Evolutionary conservation across 2,113 vertebrate genomes (phyloP).

Genomic region (Chrysochloris asiatica): DNA sequence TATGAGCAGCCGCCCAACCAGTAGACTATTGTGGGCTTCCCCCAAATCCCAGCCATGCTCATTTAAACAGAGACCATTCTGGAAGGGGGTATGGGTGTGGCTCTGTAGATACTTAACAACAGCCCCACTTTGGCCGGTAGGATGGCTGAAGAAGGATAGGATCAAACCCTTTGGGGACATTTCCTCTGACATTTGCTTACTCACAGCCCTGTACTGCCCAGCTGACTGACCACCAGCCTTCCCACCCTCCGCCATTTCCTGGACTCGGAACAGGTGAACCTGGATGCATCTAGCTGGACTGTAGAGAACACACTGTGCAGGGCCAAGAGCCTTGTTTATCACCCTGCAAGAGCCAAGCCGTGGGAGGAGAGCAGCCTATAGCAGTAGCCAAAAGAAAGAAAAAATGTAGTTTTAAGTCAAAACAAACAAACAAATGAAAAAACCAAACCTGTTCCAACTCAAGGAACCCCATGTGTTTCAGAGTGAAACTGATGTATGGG

Average conservation of each 20-base stretch:
- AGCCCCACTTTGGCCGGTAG: no score
- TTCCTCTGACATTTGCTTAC: background rate
- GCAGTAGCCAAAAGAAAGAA: background rate
- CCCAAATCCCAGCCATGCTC: background rate
- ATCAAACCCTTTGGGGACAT: background rate
- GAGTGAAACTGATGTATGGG: background rate
- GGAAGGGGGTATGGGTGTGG: no score
- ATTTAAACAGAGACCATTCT: no score
- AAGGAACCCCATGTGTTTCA: background rate
- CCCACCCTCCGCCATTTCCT: background rate
- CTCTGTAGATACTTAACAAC: no score
- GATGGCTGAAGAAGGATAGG: background rate
- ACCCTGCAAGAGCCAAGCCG: background rate
- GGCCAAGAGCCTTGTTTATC: background rate
- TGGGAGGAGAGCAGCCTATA: background rate
- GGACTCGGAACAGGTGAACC: background rate
- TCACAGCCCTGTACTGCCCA: background rate
- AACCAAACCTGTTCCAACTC: background rate
- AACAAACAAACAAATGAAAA: background rate
- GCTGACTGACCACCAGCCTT: background rate
- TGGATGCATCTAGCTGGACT: accelerated
- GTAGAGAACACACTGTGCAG: background rate
- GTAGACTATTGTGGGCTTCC: background rate
- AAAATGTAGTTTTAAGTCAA: background rate
- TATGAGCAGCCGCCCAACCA: background rate